phyloP scores from a whole-genome alignment of 2,113 vertebrate genomes.

The Equus przewalskii region DNA sequence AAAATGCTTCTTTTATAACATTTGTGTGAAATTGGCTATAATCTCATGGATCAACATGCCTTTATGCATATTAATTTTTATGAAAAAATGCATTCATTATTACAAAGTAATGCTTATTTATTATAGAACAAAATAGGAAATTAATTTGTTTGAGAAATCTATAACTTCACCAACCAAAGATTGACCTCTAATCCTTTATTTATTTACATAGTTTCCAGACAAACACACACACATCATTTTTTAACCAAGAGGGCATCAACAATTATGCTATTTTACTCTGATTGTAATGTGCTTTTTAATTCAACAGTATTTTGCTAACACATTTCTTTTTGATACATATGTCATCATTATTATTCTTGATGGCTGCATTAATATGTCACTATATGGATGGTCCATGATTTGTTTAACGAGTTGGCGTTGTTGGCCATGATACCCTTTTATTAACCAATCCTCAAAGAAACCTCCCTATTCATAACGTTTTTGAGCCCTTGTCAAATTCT shows the following conservation, averaged over 20 bases:
- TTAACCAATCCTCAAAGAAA: conserved; percentile 48
- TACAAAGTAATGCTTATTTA: background rate
- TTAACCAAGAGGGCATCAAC: background rate
- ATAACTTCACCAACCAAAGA: background rate
- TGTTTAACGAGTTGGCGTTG: background rate
- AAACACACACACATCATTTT: background rate
- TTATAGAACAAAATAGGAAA: conserved; percentile 13
- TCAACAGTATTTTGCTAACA: background rate
- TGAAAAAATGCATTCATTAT: background rate
- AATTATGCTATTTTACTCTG: background rate
- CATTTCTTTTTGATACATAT: background rate
- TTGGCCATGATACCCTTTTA: background rate
- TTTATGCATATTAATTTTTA: background rate
- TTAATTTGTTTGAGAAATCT: background rate
- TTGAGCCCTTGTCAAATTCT: conserved; percentile 32
- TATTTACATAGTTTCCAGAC: background rate
- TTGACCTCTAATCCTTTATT: background rate
- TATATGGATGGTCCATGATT: background rate
- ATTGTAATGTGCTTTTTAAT: conserved; percentile 36
- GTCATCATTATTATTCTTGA: background rate
- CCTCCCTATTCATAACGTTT: background rate
- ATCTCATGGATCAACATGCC: background rate
- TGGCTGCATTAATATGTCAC: background rate
- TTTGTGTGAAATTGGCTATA: background rate
- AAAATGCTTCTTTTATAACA: background rate